Evolutionary conservation across 2,113 vertebrate species (phyloP), one percentile per base, ranked within the genome.

Genomic region (Circaetus cinerascens): DNA sequence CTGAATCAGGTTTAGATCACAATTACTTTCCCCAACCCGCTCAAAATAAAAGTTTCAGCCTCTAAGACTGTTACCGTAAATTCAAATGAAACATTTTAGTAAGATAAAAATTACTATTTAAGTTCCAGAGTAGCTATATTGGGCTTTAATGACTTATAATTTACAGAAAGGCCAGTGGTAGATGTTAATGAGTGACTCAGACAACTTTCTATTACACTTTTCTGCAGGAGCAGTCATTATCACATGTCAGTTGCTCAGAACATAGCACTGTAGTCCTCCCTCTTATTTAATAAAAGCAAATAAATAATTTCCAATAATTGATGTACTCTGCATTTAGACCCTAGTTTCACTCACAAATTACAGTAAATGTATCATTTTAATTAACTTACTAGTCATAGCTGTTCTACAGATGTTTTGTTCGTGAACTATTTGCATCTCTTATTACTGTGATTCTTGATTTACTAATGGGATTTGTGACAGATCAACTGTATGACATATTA

Each of bases 251-350:
- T 55, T 55, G 76, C 91, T 87, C 76, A 94, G 84, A 95, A 85
- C 59, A 66, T 4, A 63, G 75, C 46, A 69, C 68, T 55, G 66
- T 63, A 77, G 72, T 73, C 56, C 83, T 94, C 82, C 78, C 29
- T 93, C 62, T 63, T 59, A 77, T 67, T 97, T 88, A 92, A 94
- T 92, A 89, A 84, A 91, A 71, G 40, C 27, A 74, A 93, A 95
- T 93, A 57, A 96, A 95, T 95, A 1, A 93, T 89, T 95, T 93
- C 72, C 60, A 97, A 86, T 90, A 48, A 91, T 94, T 92, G 84
- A 92, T 2, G 13, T 66, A 80, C 36, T 90, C 40, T 68, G 76
- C 90, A 90, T 93, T 88, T 27, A 92, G 68, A 90, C 32, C 40
- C 40, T 80, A 50, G 38, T 86, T 97, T 88, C 68, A 75, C 76